A percentile compares a stretch with the other conserved stretches of the same genome.
Conservation (phyloP, 1,140 invertebrate species). For the Drosophila triauraria region DNA sequence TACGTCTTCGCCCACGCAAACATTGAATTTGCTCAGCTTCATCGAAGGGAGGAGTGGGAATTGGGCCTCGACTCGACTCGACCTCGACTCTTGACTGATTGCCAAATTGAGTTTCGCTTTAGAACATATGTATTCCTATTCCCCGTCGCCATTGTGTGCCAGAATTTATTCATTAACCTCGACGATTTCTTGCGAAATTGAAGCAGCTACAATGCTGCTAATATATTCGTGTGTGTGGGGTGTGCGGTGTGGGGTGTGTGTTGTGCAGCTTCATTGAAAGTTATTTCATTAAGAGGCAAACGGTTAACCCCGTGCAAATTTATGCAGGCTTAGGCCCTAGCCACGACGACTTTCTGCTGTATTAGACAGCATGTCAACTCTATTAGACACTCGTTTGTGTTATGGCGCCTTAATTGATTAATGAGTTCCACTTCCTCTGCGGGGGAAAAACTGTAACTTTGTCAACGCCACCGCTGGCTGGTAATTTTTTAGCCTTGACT, state of each 20-base stretch:
- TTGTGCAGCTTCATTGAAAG: slow-evolving; percentile 35
- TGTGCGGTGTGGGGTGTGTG: not conserved
- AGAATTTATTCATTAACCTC: slow-evolving; percentile 52
- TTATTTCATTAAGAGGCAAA: slow-evolving; percentile 71
- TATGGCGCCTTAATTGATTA: slow-evolving; percentile 76
- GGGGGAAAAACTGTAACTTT: slow-evolving; percentile 41
- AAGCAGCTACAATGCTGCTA: slow-evolving; percentile 45
- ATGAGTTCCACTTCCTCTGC: slow-evolving; percentile 45
- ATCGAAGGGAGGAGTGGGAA: not conserved
- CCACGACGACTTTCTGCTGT: slow-evolving; percentile 16
- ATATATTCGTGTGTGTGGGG: slow-evolving; percentile 9
- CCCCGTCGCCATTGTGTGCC: slow-evolving; percentile 27
- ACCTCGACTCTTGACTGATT: slow-evolving; percentile 45
- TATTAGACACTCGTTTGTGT: slow-evolving; percentile 64
- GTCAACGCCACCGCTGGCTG: slow-evolving; percentile 61
- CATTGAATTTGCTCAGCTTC: slow-evolving; percentile 22
- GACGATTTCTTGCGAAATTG: slow-evolving; percentile 39
- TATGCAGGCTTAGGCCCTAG: slow-evolving; percentile 55
- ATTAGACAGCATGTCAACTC: slow-evolving; percentile 59
- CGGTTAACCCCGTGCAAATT: slow-evolving; percentile 55
- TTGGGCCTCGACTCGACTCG: slow-evolving; percentile 1
- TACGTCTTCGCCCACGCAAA: slow-evolving; percentile 38
- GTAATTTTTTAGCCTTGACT: slow-evolving; percentile 56
- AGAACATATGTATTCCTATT: slow-evolving; percentile 55
- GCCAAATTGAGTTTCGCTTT: slow-evolving; percentile 57